Conservation (phyloP, 2,113 vertebrate species). For the Craseonycteris thonglongyai region DNA sequence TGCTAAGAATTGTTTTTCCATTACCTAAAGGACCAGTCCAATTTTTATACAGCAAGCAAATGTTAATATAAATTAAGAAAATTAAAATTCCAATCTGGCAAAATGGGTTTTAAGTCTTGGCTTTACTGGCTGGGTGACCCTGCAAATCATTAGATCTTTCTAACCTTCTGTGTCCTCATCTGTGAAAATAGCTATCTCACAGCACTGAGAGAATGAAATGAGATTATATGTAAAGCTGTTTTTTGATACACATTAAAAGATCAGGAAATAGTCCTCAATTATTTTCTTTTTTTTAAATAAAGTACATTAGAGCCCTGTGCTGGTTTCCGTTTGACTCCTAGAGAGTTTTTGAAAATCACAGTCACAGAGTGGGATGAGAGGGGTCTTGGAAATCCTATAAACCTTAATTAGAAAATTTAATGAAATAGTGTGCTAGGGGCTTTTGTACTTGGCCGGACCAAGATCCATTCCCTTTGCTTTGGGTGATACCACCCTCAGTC, state of each 20-base stretch:
- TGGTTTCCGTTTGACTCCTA: background rate
- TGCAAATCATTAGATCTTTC: slow-evolving; percentile 10
- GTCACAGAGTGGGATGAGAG: background rate
- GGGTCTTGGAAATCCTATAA: background rate
- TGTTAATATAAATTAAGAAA: slow-evolving; percentile 15
- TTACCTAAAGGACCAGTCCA: background rate
- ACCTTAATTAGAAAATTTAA: background rate
- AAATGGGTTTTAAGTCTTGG: background rate
- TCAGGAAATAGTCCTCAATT: background rate
- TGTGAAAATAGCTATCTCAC: background rate
- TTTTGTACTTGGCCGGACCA: background rate
- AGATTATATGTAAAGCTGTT: background rate
- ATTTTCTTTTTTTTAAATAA: background rate
- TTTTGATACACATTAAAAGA: background rate
- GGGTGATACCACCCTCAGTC: background rate
- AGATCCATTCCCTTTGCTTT: background rate
- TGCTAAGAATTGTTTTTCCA: slow-evolving; percentile 51
- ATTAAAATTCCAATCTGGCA: slow-evolving; percentile 30
- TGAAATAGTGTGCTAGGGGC: background rate
- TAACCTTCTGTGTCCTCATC: background rate
- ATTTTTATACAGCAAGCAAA: slow-evolving; percentile 4
- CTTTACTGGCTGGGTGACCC: background rate
- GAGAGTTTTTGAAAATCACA: slow-evolving; percentile 7
- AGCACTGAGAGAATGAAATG: background rate
- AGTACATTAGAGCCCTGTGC: background rate